These are phyloP conservation scores for Mugil cephalus DNA, from an alignment of 2,113 vertebrate genomes.

Conservation along the genomic window DNA sequence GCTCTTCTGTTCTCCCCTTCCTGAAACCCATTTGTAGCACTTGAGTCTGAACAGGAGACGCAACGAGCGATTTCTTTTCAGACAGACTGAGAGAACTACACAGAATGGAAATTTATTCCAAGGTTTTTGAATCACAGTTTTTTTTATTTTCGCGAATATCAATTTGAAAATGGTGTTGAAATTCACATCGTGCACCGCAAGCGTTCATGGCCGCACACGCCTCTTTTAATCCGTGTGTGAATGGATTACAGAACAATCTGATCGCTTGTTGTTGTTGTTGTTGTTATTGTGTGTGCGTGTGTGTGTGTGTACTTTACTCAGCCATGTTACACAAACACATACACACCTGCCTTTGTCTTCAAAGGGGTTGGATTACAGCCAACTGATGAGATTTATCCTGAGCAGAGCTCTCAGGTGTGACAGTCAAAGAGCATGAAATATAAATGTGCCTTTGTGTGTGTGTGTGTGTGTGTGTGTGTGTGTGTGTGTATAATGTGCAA, in stretches of 20 bases:
- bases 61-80: not conserved
- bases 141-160: slow-evolving; percentile 11
- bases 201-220: not conserved
- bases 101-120: not conserved
- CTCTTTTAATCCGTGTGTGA: slow-evolving; percentile 13
- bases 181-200: slow-evolving; percentile 22
- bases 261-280: slow-evolving; percentile 11
- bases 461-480: slow-evolving; percentile 1
- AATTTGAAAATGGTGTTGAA: slow-evolving; percentile 1
- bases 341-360: slow-evolving; percentile 5
- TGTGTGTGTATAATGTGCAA: slow-evolving; percentile 18
- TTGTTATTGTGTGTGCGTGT: too few species aligned
- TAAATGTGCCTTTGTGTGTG: not conserved
- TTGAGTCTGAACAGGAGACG: slow-evolving; percentile 9
- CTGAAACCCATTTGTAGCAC: slow-evolving; percentile 21
- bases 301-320: slow-evolving; percentile 1
- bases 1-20: not conserved
- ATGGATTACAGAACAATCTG: slow-evolving; percentile 50
- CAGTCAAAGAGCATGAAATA: slow-evolving; percentile 32
- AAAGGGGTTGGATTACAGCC: slow-evolving; percentile 34
- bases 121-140: not conserved
- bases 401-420: slow-evolving; percentile 24
- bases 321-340: not conserved
- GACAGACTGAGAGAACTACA: not conserved
- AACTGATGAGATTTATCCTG: slow-evolving; percentile 46